Conservation (phyloP, 2,797 vertebrate genomes). For the Garrulus glandarius region DNA sequence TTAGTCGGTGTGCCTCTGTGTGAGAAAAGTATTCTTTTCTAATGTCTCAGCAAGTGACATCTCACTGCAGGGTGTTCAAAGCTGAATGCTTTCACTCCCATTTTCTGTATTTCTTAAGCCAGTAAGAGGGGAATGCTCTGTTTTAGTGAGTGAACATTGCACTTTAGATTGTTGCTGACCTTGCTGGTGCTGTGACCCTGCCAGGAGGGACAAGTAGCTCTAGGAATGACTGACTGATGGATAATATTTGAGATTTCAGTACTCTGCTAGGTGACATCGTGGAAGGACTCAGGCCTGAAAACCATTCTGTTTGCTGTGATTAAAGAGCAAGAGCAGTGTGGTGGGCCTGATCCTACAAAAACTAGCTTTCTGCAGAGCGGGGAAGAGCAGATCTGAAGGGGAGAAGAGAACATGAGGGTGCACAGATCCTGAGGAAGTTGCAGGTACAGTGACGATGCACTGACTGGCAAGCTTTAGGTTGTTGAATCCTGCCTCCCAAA, state of each 20-base stretch:
- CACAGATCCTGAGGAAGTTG: neutral
- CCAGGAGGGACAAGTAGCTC: neutral
- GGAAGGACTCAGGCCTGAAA: neutral
- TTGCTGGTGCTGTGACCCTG: neutral
- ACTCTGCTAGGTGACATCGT: neutral
- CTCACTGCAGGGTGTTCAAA: neutral
- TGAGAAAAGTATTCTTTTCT: neutral
- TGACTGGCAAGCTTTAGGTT: neutral
- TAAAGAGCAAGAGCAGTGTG: neutral
- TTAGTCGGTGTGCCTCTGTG: neutral
- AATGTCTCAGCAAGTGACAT: neutral
- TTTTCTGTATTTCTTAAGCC: neutral
- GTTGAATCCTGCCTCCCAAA: neutral
- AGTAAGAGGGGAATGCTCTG: neutral
- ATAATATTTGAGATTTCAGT: neutral
- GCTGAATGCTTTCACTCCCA: neutral
- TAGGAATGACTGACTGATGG: neutral
- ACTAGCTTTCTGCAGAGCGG: neutral
- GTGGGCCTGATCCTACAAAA: neutral
- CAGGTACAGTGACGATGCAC: rapidly evolving
- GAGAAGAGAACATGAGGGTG: neutral
- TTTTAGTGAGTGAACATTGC: neutral
- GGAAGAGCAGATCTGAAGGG: neutral
- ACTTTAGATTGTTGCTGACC: neutral
- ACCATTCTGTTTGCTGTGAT: neutral